Evolutionary conservation across 2,888 invertebrate species (phyloP), one percentile per base, ranked within the genome.

Genomic region (Keiferia lycopersicella): DNA sequence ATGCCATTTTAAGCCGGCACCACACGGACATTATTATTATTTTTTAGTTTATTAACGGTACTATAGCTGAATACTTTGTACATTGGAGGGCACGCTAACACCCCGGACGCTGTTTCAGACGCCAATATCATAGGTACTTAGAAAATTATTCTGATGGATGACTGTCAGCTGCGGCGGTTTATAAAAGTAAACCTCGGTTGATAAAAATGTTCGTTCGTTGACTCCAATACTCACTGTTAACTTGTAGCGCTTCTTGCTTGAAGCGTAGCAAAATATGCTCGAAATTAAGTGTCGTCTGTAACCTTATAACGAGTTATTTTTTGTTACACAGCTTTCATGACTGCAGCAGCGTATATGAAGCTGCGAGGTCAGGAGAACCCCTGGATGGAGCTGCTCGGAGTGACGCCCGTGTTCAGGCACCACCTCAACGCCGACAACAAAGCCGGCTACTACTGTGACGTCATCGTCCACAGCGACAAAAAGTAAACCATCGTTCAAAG

Each of bases 371-470:
- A 80, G 62, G 82, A 84, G 64, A 91, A 88, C 69, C 73, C 78
- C 38, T 78, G 74, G 56, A 79, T 90, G 16, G 92, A 93, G 72
- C 77, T 94, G 53, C 82, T 94, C 61, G 93, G 93, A 3, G 93
- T 93, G 34, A 93, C 93, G 11, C 92, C 94, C 12, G 88, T 94
- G 14, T 93, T 93, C 73, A 84, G 86, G 11, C 94, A 94, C 74
- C 88, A 91, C 66, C 91, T 92, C 84, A 93, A 92, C 70, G 84
- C 84, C 18, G 88, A 89, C 62, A 91, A 92, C 69, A 84, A 83
- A 63, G 87, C 91, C 22, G 93, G 94, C 68, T 94, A 94, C 78
- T 94, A 92, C 78, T 92, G 93, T 0, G 94, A 94, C 73, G 81
- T 94, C 64, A 93, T 94, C 51, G 88, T 94, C 64, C 93, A 93